Conservation (phyloP, 2,888 invertebrate species). For the Cheilosia scutellata region DNA sequence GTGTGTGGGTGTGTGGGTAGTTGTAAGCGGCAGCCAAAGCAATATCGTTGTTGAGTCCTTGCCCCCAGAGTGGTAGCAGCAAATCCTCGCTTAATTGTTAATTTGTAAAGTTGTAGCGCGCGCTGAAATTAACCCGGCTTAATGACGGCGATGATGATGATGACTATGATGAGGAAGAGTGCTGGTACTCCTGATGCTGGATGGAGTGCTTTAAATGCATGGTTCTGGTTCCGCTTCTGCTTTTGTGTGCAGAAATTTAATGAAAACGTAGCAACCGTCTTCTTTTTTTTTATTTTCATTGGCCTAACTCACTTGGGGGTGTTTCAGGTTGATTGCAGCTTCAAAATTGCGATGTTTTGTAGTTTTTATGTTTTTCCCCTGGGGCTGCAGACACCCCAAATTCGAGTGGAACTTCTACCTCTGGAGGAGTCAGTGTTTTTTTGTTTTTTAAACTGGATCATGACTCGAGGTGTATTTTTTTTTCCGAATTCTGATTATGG, state of each 20-base stretch:
- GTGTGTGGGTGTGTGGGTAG: slow-evolving; percentile 3
- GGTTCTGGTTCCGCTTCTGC: slow-evolving; percentile 20
- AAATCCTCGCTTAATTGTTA: slow-evolving; percentile 75
- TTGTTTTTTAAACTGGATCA: slow-evolving; percentile 4
- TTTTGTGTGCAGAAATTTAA: slow-evolving; percentile 42
- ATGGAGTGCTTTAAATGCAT: slow-evolving; percentile 40
- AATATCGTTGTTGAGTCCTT: slow-evolving; percentile 48
- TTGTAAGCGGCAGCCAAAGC: slow-evolving; percentile 28
- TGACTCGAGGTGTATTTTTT: slow-evolving; percentile 8
- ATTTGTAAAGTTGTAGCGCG: slow-evolving; percentile 74
- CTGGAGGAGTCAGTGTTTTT: slow-evolving; percentile 7
- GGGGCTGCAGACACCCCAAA: slow-evolving; percentile 61
- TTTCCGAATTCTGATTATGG: slow-evolving; percentile 55
- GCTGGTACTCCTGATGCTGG: slow-evolving; percentile 19
- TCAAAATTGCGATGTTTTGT: slow-evolving; percentile 60
- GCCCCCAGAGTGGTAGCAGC: slow-evolving; percentile 45
- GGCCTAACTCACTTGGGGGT: slow-evolving; percentile 34
- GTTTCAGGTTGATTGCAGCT: slow-evolving; percentile 65
- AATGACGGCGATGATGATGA: slow-evolving; percentile 54
- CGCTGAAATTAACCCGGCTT: slow-evolving; percentile 68
- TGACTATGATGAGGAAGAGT: slow-evolving; percentile 29
- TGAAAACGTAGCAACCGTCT: slow-evolving; percentile 46
- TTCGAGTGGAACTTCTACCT: slow-evolving; percentile 32
- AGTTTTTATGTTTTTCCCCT: slow-evolving; percentile 34
- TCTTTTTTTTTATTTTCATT: slow-evolving; percentile 23